Base-by-base conservation (phyloP, 1,140 invertebrate species). In the Heliconius hewitsoni region DNA sequence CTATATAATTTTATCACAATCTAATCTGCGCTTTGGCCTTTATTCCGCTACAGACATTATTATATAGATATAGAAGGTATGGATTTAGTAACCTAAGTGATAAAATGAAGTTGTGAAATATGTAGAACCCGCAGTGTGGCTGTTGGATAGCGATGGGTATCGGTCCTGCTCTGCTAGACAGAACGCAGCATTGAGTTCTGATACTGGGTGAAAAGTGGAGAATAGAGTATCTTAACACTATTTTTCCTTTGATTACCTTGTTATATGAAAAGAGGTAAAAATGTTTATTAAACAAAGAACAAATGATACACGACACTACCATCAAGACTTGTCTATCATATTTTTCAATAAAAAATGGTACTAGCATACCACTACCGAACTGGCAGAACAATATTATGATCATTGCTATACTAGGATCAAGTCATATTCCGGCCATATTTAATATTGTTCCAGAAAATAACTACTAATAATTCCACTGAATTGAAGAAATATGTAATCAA, bases 371-470 rank as follows among this genome's bases (percentile, higher is more conserved):
- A 1, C 89, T 91, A n/a, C 85, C 74, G 8, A 96, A 90, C 83
- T 96, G 95, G 19, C 95, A 94, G 5, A 77, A 74, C 34, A 86
- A 85, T 71, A 90, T 79, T 34, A 87, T 81, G 30, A 90, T 85
- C 8, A 87, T 85, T 0, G 85, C 82, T 77, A 89, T 30, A 75
- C 84, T 76, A 13, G 85, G 79, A 39, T 83, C 30, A 34, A 91
- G 66, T 1, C 83, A 84, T 18, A 86, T 86, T n/a, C 77, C 84
- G 19, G 88, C 88, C 9, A 85, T 79, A 74, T 90, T 76, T 66
- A 93, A 95, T 85, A 93, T 95, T 6, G 87, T 84, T 2, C 93
- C 93, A 0, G 95, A 91, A 81, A 95, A 96, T 80, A 95, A 95
- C 80, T 85, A 9, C 93, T 94, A 81, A 95, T 84, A 37, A 92